Conservation (phyloP, 1,140 invertebrate species). For the Tigriopus japonicus region DNA sequence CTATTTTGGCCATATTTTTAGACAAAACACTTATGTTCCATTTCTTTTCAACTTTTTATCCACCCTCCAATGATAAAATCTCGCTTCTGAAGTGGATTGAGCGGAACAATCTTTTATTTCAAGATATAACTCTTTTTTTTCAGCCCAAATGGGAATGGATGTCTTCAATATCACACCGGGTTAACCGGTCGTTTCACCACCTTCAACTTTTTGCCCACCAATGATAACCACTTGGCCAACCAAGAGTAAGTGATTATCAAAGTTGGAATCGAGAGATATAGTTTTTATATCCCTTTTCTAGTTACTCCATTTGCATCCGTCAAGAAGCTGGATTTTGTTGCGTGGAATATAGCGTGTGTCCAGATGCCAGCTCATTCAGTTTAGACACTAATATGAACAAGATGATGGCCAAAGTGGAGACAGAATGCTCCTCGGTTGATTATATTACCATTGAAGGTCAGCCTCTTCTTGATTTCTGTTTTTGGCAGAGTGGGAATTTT, state of each 20-base stretch:
- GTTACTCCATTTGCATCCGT: not conserved
- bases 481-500: too few species aligned
- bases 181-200: not conserved
- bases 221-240: not conserved
- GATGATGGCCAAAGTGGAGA: not conserved
- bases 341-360: not conserved
- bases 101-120: too few species aligned
- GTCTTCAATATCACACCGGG: slow-evolving; percentile 8
- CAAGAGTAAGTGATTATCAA: not conserved
- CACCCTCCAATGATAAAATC: too few species aligned
- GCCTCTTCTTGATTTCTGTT: too few species aligned
- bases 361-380: not conserved
- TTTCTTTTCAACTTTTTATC: not conserved
- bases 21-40: too few species aligned
- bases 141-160: not conserved
- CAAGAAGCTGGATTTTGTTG: not conserved
- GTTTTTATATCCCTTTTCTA: not conserved
- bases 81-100: too few species aligned
- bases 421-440: not conserved
- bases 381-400: not conserved
- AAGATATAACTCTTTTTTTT: not conserved
- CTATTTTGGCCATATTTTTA: too few species aligned
- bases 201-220: not conserved
- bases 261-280: too few species aligned
- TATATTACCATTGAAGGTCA: not conserved